Percentiles rank a stretch among this genome's conserved stretches.
Evolutionary conservation across 2,113 vertebrate species (phyloP).

Genomic region (Vicugna pacos): DNA sequence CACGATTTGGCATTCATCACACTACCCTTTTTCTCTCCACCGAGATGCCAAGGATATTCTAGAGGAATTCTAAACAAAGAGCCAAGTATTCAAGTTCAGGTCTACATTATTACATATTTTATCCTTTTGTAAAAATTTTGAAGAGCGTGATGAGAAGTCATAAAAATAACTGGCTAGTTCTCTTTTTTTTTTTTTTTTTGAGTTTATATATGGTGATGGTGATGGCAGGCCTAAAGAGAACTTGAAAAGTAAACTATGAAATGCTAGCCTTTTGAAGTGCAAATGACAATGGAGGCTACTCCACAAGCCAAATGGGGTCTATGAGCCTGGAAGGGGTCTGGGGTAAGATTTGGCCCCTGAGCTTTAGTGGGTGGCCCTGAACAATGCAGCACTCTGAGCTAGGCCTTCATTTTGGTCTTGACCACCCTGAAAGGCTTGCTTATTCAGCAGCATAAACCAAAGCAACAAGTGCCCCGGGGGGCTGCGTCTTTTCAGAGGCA

Average conservation of each 20-base stretch:
- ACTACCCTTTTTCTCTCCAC: not conserved
- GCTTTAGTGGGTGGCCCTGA: no score
- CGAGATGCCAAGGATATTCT: slow-evolving; percentile 57
- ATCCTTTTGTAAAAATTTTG: slow-evolving; percentile 38
- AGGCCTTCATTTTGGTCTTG: not conserved
- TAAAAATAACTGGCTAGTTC: slow-evolving; percentile 60
- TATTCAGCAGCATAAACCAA: not conserved
- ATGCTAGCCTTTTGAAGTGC: not conserved
- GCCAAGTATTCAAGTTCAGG: slow-evolving; percentile 38
- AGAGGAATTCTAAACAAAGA: slow-evolving; percentile 48
- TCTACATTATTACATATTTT: slow-evolving; percentile 28
- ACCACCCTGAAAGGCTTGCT: not conserved
- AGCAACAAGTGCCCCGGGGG: not conserved
- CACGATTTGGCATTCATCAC: slow-evolving; percentile 42
- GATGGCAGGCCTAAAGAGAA: not conserved
- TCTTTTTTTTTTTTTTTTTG: not conserved
- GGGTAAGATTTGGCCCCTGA: not conserved
- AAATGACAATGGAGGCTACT: not conserved
- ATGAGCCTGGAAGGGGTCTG: not conserved
- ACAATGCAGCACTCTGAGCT: not conserved
- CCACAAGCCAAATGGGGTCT: not conserved
- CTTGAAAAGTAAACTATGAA: not conserved
- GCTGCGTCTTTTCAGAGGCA: not conserved
- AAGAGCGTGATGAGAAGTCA: not conserved
- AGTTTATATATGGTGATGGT: not conserved